Conservation (phyloP, 2,113 vertebrate genomes). For the Chlorodrepanis virens region DNA sequence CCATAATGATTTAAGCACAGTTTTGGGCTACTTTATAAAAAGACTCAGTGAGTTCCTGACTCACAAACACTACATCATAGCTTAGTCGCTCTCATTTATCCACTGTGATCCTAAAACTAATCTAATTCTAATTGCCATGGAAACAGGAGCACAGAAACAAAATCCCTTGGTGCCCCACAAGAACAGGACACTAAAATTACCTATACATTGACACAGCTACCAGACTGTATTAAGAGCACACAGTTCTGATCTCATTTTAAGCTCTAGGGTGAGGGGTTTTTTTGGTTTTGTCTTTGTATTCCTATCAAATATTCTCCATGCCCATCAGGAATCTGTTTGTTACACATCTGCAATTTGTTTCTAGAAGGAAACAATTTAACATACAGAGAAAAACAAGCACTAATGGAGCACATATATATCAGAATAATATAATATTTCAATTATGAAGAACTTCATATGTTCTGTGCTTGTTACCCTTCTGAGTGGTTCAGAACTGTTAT, state of each 20-base stretch:
- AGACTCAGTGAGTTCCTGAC: background rate
- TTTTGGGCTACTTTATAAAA: background rate
- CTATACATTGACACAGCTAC: conserved; percentile 33
- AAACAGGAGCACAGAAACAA: conserved; percentile 83
- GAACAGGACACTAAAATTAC: conserved; percentile 61
- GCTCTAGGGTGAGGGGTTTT: background rate
- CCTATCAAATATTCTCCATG: background rate
- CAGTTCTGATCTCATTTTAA: conserved; percentile 30
- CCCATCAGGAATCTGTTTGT: background rate
- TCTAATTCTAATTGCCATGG: conserved; percentile 82
- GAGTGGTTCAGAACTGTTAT: background rate
- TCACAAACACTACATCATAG: conserved; percentile 17
- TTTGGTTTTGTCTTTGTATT: background rate
- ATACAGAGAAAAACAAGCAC: background rate
- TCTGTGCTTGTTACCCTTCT: background rate
- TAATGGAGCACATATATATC: background rate
- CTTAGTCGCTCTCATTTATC: conserved; percentile 57
- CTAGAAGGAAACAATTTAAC: background rate
- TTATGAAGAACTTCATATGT: background rate
- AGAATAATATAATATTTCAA: background rate
- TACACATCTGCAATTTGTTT: background rate
- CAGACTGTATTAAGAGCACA: background rate
- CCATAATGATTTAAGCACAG: background rate
- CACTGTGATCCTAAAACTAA: conserved; percentile 68
- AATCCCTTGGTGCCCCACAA: conserved; percentile 64